Evolutionary conservation across 2,797 vertebrate species (phyloP), one percentile per base, ranked within the genome.

Genomic region (Micromesistius poutassou): DNA sequence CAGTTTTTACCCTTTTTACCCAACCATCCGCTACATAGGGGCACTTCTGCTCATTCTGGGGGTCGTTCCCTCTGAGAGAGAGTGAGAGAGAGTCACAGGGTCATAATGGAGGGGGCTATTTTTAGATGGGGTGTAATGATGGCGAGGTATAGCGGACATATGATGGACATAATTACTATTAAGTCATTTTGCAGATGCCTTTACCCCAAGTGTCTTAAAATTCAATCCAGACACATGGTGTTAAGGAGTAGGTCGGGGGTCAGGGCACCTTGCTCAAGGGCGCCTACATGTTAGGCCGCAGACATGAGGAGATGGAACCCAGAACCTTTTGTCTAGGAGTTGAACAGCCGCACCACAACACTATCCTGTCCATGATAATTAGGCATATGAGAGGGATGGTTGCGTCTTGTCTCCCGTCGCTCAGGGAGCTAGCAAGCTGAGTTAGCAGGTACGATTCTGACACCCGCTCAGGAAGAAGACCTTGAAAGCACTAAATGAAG

Each of bases 401-500:
- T 62, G 50, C 8, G 50, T 62, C 22, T 62, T 25, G 25, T 62
- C 55, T 62, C 8, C 55, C 8, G 55, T 62, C 55, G 55, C 55
- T 62, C 22, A n/a, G 55, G 55, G 55, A 62, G 55, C n/a, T 62
- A 62, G 55, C 55, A 25, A 62, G 55, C 5, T 62, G 55, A 62
- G 55, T 25, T 19, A 50, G 55, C 55, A 25, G 22, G 22, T n/a
- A 22, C 6, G 55, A 6, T 62, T n/a, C 55, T 62, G 22, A 22
- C 55, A 25, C 55, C 22, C 6, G 22, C 22, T 62, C 55, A 62
- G 55, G 55, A 25, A 62, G 16, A 62, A 62, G n/a, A n/a, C 55
- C 22, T 62, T 62, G 55, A 62, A 62, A 62, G 55, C n/a, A 62
- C n/a, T 62, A 62, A n/a, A 62, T 62, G 22, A 62, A 62, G 55